Conservation (phyloP, 1,140 invertebrate species). For the Chrysoperla carnea region DNA sequence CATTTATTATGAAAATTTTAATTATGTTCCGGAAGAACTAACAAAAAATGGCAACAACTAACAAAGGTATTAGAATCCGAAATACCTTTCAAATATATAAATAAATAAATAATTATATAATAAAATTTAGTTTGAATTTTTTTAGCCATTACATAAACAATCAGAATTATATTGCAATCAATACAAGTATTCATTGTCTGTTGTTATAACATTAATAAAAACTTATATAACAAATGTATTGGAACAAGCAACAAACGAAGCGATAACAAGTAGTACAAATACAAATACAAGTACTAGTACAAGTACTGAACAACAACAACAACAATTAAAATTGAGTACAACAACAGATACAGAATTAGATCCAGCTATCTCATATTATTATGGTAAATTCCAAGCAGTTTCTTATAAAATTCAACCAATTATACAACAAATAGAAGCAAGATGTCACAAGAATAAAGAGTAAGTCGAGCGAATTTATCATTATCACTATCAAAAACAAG, state of each 20-base stretch:
- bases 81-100: too few relatives aligned
- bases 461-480: too few relatives aligned
- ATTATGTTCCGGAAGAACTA: too few relatives aligned
- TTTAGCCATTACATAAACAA: conserved; percentile 52
- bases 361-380: conserved; percentile 76
- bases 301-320: conserved; percentile 30
- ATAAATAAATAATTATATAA: too few relatives aligned
- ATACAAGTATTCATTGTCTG: conserved; percentile 61
- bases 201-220: conserved; percentile 60
- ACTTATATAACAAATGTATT: conserved; percentile 40
- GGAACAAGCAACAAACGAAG: conserved; percentile 55
- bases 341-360: conserved; percentile 31
- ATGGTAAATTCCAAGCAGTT: conserved; percentile 84
- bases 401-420: conserved; percentile 66
- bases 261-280: conserved; percentile 21
- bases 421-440: conserved; percentile 63
- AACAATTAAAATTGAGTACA: conserved; percentile 23
- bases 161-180: conserved; percentile 48
- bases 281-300: conserved; percentile 15
- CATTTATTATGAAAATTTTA: too few relatives aligned
- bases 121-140: too few relatives aligned
- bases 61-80: too few relatives aligned
- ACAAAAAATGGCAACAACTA: too few relatives aligned
- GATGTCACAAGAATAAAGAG: conserved; percentile 49
- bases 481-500: too few relatives aligned